Conservation (phyloP, 2,113 vertebrate species). For the Amazona guildingii region DNA sequence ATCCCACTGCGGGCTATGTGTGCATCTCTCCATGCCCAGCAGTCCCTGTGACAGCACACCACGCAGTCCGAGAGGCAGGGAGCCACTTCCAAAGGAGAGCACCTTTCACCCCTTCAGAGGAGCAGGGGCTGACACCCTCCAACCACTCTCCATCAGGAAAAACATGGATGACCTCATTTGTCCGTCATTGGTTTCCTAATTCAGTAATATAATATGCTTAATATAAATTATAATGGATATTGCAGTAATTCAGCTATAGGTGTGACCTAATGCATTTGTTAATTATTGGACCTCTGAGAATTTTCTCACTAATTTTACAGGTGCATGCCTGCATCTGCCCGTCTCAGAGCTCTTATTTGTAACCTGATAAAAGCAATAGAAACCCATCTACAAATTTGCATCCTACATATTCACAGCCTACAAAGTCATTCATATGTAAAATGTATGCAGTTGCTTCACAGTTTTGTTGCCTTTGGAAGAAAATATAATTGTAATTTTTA, state of each 20-base stretch:
- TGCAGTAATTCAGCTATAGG: not conserved
- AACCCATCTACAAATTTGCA: not conserved
- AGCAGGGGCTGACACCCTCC: not conserved
- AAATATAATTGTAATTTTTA: not conserved
- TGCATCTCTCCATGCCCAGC: not conserved
- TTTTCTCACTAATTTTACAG: not conserved
- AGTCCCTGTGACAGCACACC: not conserved
- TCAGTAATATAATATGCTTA: not conserved
- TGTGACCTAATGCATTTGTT: not conserved
- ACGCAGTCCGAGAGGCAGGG: fast-evolving
- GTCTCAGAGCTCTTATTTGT: not conserved
- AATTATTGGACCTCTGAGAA: not conserved
- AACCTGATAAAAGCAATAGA: not conserved
- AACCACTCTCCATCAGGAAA: not conserved
- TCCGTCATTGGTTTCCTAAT: not conserved
- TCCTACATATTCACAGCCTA: not conserved
- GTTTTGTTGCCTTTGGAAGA: not conserved
- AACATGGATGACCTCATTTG: fast-evolving
- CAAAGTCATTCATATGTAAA: not conserved
- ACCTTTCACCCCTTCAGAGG: not conserved
- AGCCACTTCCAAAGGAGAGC: not conserved
- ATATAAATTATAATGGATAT: not conserved
- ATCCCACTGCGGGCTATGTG: fast-evolving
- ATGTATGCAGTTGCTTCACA: not conserved
- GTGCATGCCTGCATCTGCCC: not conserved